Conservation (phyloP, 1,140 invertebrate species). For the Dufourea novaeangliae region DNA sequence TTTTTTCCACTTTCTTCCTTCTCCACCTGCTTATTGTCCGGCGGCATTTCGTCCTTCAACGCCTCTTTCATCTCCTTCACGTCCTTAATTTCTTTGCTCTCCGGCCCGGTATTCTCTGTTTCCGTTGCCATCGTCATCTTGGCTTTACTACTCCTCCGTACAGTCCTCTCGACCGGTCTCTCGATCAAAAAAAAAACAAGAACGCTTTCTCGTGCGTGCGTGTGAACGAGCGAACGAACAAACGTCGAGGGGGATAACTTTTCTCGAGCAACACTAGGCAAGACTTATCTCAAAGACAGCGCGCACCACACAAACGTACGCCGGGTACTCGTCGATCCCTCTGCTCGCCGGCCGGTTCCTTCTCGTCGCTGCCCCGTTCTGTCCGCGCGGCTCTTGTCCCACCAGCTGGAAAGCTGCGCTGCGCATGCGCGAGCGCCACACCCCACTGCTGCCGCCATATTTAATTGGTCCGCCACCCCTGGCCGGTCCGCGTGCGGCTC, state of each 20-base stretch:
- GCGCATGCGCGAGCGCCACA: slow-evolving; percentile 77
- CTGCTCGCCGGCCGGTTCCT: slow-evolving; percentile 69
- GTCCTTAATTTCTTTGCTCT: slow-evolving; percentile 85
- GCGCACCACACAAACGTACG: slow-evolving; percentile 64
- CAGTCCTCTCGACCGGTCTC: slow-evolving; percentile 12
- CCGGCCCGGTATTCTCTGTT: slow-evolving; percentile 86
- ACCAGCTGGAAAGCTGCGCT: slow-evolving; percentile 19
- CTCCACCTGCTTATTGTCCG: slow-evolving; percentile 82
- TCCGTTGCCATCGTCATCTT: slow-evolving; percentile 87
- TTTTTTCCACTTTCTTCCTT: slow-evolving; percentile 79
- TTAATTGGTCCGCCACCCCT: slow-evolving; percentile 77
- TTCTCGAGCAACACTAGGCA: slow-evolving; percentile 42
- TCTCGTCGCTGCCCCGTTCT: slow-evolving; percentile 54
- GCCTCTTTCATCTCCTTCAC: slow-evolving; percentile 83
- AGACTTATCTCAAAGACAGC: slow-evolving; percentile 52
- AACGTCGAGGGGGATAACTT: slow-evolving; percentile 14
- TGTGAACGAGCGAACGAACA: neutral
- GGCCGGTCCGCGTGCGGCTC: slow-evolving; percentile 48
- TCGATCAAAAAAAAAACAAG: slow-evolving; percentile 15
- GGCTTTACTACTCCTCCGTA: slow-evolving; percentile 9
- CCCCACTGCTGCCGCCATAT: slow-evolving; percentile 73
- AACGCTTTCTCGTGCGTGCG: neutral
- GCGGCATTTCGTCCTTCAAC: slow-evolving; percentile 80
- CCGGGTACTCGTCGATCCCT: slow-evolving; percentile 63
- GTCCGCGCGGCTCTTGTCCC: slow-evolving; percentile 29